A percentile compares a stretch with the other conserved stretches of the same genome.
Conservation (phyloP, 2,113 vertebrate genomes). For the Coryphaenoides rupestris region DNA sequence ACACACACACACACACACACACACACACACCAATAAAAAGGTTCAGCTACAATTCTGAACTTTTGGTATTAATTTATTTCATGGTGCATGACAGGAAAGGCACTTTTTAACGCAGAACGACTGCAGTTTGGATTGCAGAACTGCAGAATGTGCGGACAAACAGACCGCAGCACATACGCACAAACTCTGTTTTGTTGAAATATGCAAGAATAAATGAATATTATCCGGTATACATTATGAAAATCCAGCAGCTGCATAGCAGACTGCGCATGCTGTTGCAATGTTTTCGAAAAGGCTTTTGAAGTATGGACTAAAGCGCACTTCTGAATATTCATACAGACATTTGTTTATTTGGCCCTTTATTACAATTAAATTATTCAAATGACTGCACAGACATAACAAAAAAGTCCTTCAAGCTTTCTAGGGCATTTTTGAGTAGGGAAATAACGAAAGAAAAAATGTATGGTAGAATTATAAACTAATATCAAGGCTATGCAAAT, state of each 20-base stretch:
- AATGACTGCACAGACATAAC: constrained; percentile 9
- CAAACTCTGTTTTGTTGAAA: constrained; percentile 8
- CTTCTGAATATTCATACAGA: constrained; percentile 71
- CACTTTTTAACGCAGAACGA: constrained; percentile 2
- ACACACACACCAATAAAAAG: too few relatives aligned
- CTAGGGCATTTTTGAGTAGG: constrained; percentile 43
- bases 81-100: constrained; percentile 1
- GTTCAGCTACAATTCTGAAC: not conserved
- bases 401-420: constrained; percentile 52
- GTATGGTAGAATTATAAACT: not conserved
- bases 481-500: not conserved
- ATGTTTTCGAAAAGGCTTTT: constrained; percentile 67
- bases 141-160: constrained; percentile 19
- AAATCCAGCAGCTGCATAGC: constrained; percentile 65
- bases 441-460: not conserved
- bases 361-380: constrained; percentile 61
- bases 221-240: constrained; percentile 41
- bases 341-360: constrained; percentile 67
- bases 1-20: too few relatives aligned
- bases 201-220: constrained; percentile 37
- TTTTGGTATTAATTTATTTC: not conserved
- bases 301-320: constrained; percentile 57
- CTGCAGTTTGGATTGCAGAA: constrained; percentile 11
- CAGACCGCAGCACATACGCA: constrained; percentile 2
- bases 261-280: constrained; percentile 62